phyloP scores from a whole-genome alignment of 2,888 invertebrate species.

The Chloroclystis v-ata region DNA sequence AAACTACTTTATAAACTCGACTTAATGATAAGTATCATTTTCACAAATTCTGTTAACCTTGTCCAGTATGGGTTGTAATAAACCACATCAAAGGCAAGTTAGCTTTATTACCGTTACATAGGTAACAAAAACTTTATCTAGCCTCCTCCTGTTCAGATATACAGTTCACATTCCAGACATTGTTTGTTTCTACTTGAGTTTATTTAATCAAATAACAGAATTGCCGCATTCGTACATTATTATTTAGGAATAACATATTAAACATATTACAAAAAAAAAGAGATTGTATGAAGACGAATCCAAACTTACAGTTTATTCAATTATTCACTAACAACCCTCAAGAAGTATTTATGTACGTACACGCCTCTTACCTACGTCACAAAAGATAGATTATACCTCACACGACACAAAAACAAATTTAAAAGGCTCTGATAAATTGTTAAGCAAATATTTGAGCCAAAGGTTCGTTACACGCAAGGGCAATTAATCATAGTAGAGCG shows the following conservation, averaged over 20 bases:
- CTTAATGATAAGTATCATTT: too few relatives aligned
- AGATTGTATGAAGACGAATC: too few relatives aligned
- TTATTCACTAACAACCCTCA: too few relatives aligned
- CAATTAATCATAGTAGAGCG: slow-evolving; percentile 42
- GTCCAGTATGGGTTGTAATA: slow-evolving; percentile 3
- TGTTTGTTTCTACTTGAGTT: background rate
- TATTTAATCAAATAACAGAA: too few relatives aligned
- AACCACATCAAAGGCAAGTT: slow-evolving; percentile 24
- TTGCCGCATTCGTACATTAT: background rate
- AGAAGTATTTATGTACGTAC: too few relatives aligned
- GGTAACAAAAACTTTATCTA: slow-evolving; percentile 22
- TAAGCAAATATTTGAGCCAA: slow-evolving; percentile 39
- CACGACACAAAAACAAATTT: slow-evolving; percentile 6
- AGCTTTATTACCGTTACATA: slow-evolving; percentile 29
- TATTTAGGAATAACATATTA: too few relatives aligned
- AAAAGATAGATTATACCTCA: slow-evolving; percentile 3
- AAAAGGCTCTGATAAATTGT: slow-evolving; percentile 32
- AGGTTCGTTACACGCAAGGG: slow-evolving; percentile 35
- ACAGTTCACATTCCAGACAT: slow-evolving; percentile 23
- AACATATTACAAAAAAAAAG: too few relatives aligned
- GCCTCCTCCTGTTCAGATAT: slow-evolving; percentile 24
- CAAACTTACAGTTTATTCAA: too few relatives aligned
- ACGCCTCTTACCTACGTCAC: background rate
- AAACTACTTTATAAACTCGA: too few relatives aligned
- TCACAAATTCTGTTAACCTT: too few relatives aligned